A percentile compares a stretch with the other conserved stretches of the same genome.
These are phyloP conservation scores for silkworm (Bombyx mori) DNA, from an alignment of 1,140 invertebrate genomes.

Conservation along the genomic window ASM3026992v2 NC_085122.1:14093001-14093500, in stretches of 20 bases:
- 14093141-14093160: conserved; percentile 95
- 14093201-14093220: conserved; percentile 83
- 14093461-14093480: conserved; percentile 84
- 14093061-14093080: conserved; percentile 96
- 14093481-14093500: conserved; percentile 77
- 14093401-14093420: conserved; percentile 86
- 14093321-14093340: conserved; percentile 80
- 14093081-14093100: conserved; percentile 88
- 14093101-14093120: conserved; percentile 96
- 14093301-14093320: conserved; percentile 84
- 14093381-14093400: conserved; percentile 83
- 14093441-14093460: conserved; percentile 80
- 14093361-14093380: conserved; percentile 75
- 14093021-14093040: conserved; percentile 93
- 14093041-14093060: conserved; percentile 96
- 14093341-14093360: conserved; percentile 76
- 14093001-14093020: conserved; percentile 99
- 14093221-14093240: conserved; percentile 89
- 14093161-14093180: conserved; percentile 79
- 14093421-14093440: conserved; percentile 82
- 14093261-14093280: conserved; percentile 86
- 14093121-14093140: conserved; percentile 99
- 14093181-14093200: conserved; percentile 81
- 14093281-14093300: conserved; percentile 78
- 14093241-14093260: conserved; percentile 90